Evolutionary conservation across 1,140 invertebrate genomes (phyloP), one percentile per base, ranked within the genome.

Genomic region (Teleogryllus occipitalis): DNA sequence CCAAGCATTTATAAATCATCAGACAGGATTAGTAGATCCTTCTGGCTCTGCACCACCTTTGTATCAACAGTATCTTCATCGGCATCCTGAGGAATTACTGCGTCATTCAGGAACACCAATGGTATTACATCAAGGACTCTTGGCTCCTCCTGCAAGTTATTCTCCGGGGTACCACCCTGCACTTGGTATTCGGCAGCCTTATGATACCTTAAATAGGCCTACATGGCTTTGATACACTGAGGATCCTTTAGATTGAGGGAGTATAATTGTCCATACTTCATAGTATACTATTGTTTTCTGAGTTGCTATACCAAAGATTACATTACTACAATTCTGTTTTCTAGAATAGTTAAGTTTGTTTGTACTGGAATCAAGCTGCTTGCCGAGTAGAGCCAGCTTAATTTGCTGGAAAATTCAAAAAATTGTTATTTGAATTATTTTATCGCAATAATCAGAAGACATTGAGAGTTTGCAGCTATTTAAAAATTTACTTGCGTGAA

Each of bases 51-150:
- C 88, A 79, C 90, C 89, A 46, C 89, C 90, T 47, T 83, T 92
- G 7, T 93, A 93, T 83, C 91, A 92, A 82, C 91, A 93, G 82
- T 92, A 91, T 83, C 84, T 93, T 78, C 89, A 91, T 65, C 87
- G 88, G 10, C 89, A 89, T 78, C 88, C 89, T 79, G 90, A 92
- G 81, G 88, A 91, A 80, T 78, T 86, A 10, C 83, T 91, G 54
- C 86, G 87, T 79, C 65, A 82, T 80, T 48, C 82, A 78, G 54
- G 82, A 83, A 82, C 87, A 74, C 84, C 86, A 77, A 87, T 89
- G 84, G 86, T 90, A 81, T 83, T 90, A 54, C 89, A 90, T 82
- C 89, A 89, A 82, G 87, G 89, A 22, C 83, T 91, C 77, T 83
- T 90, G 78, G 85, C 83, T 85, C 84, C 87, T 83, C 80, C 90